These are phyloP conservation scores for Araneus ventricosus DNA, from an alignment of 1,140 invertebrate genomes.

Conservation along the genomic window DNA sequence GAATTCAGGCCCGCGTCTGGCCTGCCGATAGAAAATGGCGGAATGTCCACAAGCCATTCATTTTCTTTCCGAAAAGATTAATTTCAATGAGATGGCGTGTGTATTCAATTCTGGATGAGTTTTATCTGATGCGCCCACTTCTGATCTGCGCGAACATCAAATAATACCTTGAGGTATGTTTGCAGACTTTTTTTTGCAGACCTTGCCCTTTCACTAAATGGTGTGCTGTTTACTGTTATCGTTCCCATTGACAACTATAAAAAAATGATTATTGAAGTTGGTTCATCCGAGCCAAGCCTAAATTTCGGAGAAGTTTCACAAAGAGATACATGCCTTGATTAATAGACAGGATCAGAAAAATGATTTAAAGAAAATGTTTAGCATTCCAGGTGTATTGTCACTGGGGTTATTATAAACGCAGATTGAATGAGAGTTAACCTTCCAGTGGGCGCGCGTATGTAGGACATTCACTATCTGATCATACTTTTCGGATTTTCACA, in stretches of 20 bases:
- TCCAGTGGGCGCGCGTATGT: too few relatives aligned
- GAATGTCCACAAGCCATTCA: neutral
- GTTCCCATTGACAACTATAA: neutral
- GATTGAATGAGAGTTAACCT: too few relatives aligned
- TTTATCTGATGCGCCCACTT: conserved; percentile 33
- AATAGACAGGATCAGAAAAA: neutral
- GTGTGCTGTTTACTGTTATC: neutral
- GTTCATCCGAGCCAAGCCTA: too few relatives aligned
- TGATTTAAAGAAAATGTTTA: neutral
- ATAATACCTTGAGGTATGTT: neutral
- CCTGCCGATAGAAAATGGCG: neutral
- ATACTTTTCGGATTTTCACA: too few relatives aligned
- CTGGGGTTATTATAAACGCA: too few relatives aligned
- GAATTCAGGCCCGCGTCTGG: neutral
- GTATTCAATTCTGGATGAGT: neutral
- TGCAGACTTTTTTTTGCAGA: neutral
- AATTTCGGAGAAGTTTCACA: neutral
- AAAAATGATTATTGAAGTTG: neutral
- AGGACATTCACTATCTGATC: too few relatives aligned
- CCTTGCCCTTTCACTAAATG: neutral
- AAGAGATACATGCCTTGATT: neutral
- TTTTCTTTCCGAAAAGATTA: neutral
- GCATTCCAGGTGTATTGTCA: too few relatives aligned
- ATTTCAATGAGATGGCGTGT: neutral
- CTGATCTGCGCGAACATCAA: neutral